phyloP scores from a whole-genome alignment of 2,888 invertebrate species.

The Pristionchus arcanus region DNA sequence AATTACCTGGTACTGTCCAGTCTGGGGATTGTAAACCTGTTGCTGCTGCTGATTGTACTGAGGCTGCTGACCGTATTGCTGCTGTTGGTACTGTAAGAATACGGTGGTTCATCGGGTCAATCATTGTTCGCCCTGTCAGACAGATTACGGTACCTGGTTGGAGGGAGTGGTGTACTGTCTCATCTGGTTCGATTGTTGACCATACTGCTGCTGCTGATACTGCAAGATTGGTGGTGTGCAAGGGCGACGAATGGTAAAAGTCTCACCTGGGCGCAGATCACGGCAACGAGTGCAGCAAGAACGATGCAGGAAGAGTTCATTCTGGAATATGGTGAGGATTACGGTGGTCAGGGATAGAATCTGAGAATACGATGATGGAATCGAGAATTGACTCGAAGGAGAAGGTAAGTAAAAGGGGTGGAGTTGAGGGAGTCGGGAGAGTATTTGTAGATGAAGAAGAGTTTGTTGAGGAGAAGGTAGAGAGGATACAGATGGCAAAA shows the following conservation, averaged over 20 bases:
- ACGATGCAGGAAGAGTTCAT: slow-evolving; percentile 46
- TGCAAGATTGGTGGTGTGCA: neutral
- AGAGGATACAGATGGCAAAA: slow-evolving; percentile 26
- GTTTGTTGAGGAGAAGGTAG: slow-evolving; percentile 12
- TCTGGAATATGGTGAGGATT: slow-evolving; percentile 1
- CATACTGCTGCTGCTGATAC: neutral
- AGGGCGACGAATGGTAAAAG: slow-evolving; percentile 4
- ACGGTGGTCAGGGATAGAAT: neutral
- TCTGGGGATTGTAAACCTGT: slow-evolving; percentile 21
- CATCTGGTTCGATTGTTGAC: neutral
- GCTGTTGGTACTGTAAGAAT: slow-evolving; percentile 16
- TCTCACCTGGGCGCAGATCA: slow-evolving; percentile 21
- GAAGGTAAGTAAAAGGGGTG: slow-evolving; percentile 27
- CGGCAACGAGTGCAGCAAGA: slow-evolving; percentile 1
- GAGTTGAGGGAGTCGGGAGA: slow-evolving; percentile 19
- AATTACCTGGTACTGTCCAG: slow-evolving; percentile 33
- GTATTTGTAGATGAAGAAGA: slow-evolving; percentile 43
- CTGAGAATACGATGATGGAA: neutral
- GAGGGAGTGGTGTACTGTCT: slow-evolving; percentile 22
- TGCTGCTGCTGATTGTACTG: slow-evolving; percentile 43
- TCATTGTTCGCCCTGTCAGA: neutral
- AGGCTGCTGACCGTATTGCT: slow-evolving; percentile 37
- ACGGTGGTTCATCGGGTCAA: neutral
- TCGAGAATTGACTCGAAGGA: slow-evolving; percentile 3
- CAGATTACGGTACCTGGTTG: slow-evolving; percentile 30